Evolutionary conservation across 2,888 invertebrate genomes (phyloP).

Genomic region (Lordiphosa fenestrarum): DNA sequence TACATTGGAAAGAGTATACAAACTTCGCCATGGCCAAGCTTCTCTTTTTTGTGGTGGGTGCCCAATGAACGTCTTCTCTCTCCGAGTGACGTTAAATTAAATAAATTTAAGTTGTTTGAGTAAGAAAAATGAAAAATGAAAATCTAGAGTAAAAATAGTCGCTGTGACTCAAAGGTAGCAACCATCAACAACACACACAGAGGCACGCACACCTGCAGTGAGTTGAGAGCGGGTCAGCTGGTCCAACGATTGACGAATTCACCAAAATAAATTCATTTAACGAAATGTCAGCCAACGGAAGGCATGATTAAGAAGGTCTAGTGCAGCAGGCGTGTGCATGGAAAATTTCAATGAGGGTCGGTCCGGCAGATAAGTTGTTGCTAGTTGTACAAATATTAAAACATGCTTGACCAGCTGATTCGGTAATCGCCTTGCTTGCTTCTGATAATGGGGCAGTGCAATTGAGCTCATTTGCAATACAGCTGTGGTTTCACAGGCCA

Average conservation of each 20-base stretch:
- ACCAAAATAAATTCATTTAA: conserved; percentile 33
- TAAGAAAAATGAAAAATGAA: conserved; percentile 48
- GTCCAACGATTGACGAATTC: conserved; percentile 40
- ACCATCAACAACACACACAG: not conserved
- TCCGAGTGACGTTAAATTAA: conserved; percentile 38
- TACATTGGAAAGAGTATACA: conserved; percentile 27
- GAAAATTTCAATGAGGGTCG: conserved; percentile 40
- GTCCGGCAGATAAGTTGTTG: no score
- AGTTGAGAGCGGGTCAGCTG: conserved; percentile 35
- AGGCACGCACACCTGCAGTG: conserved; percentile 55
- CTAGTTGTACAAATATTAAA: conserved; percentile 12
- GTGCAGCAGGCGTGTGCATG: conserved; percentile 27
- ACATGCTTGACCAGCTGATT: conserved; percentile 41
- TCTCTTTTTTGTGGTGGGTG: not conserved
- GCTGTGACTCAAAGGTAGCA: conserved; percentile 57
- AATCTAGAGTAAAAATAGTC: conserved; percentile 69
- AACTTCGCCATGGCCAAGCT: conserved; percentile 13
- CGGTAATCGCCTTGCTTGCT: conserved; percentile 28
- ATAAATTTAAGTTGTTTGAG: conserved; percentile 45
- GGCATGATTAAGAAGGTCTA: conserved; percentile 3
- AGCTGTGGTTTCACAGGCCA: conserved; percentile 17
- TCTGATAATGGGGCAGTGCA: conserved; percentile 17
- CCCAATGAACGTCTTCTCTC: conserved; percentile 28
- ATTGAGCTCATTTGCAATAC: conserved; percentile 11
- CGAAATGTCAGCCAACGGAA: not conserved